A percentile compares a stretch with the other conserved stretches of the same genome.
These are phyloP conservation scores for Orthosia gothica DNA, from an alignment of 2,888 invertebrate species.

Conservation along the genomic window DNA sequence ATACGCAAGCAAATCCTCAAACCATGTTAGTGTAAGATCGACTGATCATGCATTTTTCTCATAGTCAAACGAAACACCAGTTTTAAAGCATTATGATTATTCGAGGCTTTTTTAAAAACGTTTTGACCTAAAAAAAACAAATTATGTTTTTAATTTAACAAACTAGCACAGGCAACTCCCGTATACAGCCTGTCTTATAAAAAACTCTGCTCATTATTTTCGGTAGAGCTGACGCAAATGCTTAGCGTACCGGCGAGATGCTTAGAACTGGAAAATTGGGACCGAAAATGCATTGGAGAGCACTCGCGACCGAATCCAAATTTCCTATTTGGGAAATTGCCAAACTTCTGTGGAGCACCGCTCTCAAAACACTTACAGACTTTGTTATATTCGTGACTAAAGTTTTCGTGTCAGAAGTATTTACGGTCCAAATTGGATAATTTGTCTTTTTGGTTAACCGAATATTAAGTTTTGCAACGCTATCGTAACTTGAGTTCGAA, in stretches of 20 bases:
- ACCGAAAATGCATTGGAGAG: conserved; percentile 69
- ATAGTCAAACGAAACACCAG: neutral
- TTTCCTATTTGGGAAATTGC: conserved; percentile 73
- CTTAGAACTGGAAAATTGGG: conserved; percentile 75
- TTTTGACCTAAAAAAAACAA: neutral
- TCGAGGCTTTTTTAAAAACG: neutral
- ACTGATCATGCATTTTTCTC: neutral
- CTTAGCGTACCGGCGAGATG: conserved; percentile 56
- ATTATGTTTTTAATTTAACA: neutral
- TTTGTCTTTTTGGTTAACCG: conserved; percentile 9
- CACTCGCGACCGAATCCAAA: conserved; percentile 66
- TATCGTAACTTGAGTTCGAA: conserved; percentile 4
- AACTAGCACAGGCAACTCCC: conserved; percentile 3
- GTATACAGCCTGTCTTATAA: conserved; percentile 33
- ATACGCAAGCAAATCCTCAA: conserved; percentile 3
- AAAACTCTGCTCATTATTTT: conserved; percentile 41
- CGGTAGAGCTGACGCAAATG: conserved; percentile 57
- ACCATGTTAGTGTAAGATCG: neutral
- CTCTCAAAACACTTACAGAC: conserved; percentile 36
- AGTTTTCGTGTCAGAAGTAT: conserved; percentile 29
- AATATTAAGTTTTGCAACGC: conserved; percentile 2
- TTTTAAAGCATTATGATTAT: neutral
- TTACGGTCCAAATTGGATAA: conserved; percentile 15
- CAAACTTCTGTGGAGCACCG: conserved; percentile 63
- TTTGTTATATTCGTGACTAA: conserved; percentile 43